Evolutionary conservation across 2,113 vertebrate species (phyloP).

Genomic region (Halichoerus grypus): DNA sequence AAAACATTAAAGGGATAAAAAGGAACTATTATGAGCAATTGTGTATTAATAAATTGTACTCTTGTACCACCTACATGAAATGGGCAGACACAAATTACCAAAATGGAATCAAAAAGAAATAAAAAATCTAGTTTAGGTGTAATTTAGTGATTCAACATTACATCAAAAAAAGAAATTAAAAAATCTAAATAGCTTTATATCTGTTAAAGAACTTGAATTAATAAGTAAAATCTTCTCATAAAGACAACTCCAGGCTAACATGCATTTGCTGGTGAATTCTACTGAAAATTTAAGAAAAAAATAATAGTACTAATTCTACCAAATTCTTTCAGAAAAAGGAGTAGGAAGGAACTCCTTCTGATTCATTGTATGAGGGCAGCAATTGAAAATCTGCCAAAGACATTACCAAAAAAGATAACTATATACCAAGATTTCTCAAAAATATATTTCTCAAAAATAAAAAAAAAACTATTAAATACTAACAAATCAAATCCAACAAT

Average conservation of each 20-base stretch:
- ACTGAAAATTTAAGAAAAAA: background rate
- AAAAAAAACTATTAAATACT: background rate
- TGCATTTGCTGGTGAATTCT: background rate
- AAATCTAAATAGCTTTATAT: background rate
- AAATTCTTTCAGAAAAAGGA: background rate
- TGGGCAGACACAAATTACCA: background rate
- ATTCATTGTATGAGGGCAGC: background rate
- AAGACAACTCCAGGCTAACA: background rate
- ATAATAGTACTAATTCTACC: background rate
- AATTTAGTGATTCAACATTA: background rate
- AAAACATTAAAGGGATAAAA: background rate
- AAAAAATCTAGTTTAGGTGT: background rate
- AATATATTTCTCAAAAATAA: background rate
- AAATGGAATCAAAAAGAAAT: background rate
- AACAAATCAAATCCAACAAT: background rate
- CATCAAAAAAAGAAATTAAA: background rate
- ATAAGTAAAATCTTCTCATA: background rate
- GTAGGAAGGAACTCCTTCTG: background rate
- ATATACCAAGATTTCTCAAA: background rate
- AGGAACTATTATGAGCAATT: background rate
- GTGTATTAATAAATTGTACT: background rate
- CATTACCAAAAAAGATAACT: background rate
- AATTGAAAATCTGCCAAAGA: background rate
- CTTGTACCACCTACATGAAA: background rate
- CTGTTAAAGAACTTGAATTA: background rate